Evolutionary conservation across 2,797 vertebrate genomes (phyloP), one percentile per base, ranked within the genome.

Genomic region (Orestias chungarensis): DNA sequence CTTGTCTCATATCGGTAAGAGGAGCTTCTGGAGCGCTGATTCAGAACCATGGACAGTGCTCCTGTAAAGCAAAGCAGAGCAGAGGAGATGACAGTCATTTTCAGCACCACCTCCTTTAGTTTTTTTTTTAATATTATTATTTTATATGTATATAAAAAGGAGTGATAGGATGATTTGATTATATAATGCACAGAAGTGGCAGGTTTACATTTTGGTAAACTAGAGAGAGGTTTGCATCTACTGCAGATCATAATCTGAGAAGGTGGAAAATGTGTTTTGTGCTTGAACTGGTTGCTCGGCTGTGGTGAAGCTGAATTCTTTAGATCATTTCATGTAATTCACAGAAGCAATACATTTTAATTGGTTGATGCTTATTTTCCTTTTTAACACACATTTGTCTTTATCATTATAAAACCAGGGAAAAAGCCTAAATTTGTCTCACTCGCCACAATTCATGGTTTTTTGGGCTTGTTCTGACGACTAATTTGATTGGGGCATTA

Each of bases 11-110:
- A 44, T 72, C 40, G 33, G 55, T 78, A 68, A 43, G 49, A 73
- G 67, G 68, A 71, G 35, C 65, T 29, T 38, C 18, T 38, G 38
- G 3, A 25, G 88, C 9, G 23, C 80, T 57, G 66, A 68, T 91
- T 87, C 88, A 90, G 87, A 27, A 90, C 88, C 85, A 57, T 1
- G 78, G 88, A 86, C 83, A 88, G 85, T 1, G 20, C 71, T 78
- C 62, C 55, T 66, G 29, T 5, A 25, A 3, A 25, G 66, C n/a
- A 25, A 3, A 52, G 50, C 27, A 5, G 33, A 11, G 42, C 33
- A 23, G 69, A 71, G 55, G 46, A 71, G 65, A 10, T 50, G 4
- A 27, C 33, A 54, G 67, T 68, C 46, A 57, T 59, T 65, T 70
- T 85, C 86, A 87, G 87, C 79, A 81, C 82, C 83, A 66, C 70